phyloP scores from a whole-genome alignment of 2,888 invertebrate genomes.

The Ypsolopha sequella region DNA sequence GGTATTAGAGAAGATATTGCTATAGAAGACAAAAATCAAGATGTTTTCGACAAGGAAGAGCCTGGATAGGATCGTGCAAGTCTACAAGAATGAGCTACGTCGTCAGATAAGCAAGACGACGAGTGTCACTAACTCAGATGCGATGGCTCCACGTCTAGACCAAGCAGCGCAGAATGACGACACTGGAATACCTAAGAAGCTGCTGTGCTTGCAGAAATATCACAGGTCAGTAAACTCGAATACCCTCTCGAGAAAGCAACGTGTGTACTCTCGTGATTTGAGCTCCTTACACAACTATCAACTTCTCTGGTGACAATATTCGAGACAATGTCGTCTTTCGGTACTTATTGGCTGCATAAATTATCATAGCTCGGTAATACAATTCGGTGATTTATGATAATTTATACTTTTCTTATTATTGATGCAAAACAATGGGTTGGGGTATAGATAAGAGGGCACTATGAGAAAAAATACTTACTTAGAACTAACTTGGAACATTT shows the following conservation, averaged over 20 bases:
- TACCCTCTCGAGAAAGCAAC: conserved; percentile 31
- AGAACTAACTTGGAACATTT: too few relatives aligned
- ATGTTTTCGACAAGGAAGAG: conserved; percentile 57
- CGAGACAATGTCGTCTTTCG: too few relatives aligned
- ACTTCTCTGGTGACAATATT: background rate
- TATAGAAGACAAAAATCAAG: conserved; percentile 11
- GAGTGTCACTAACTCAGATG: conserved; percentile 72
- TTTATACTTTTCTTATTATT: too few relatives aligned
- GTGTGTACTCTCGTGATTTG: conserved; percentile 5
- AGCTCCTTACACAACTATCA: background rate
- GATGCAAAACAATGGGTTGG: too few relatives aligned
- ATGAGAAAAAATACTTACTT: too few relatives aligned
- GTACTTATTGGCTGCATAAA: too few relatives aligned
- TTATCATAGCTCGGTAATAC: too few relatives aligned
- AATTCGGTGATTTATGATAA: too few relatives aligned
- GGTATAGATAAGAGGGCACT: too few relatives aligned
- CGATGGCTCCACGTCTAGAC: conserved; percentile 64
- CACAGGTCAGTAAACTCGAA: conserved; percentile 68
- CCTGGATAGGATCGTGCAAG: conserved; percentile 45
- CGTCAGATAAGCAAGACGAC: conserved; percentile 73
- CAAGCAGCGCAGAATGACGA: conserved; percentile 48
- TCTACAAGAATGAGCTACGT: conserved; percentile 56
- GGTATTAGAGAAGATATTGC: conserved; percentile 4
- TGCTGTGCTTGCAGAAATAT: conserved; percentile 67
- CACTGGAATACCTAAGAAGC: conserved; percentile 46